Evolutionary conservation across 2,888 invertebrate species (phyloP).

Genomic region (Ennomos fuscantarius): DNA sequence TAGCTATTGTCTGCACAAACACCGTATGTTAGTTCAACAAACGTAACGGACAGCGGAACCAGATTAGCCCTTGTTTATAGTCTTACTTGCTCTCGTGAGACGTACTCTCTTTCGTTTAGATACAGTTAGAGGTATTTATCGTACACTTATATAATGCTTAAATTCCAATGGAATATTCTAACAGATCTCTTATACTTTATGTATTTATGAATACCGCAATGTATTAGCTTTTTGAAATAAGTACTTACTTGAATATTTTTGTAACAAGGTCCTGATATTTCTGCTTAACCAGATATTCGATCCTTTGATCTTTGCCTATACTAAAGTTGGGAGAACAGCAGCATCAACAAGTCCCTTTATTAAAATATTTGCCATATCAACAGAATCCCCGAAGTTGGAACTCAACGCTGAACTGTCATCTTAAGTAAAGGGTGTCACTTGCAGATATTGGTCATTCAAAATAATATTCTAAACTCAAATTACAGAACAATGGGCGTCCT

Average conservation of each 20-base stretch:
- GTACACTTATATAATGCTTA: background rate
- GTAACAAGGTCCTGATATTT: too few species aligned
- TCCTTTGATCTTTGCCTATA: conserved; percentile 1
- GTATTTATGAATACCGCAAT: background rate
- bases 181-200: background rate
- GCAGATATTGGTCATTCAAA: conserved; percentile 22
- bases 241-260: too few species aligned
- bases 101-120: conserved; percentile 24
- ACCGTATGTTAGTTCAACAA: conserved; percentile 70
- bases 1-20: conserved; percentile 79
- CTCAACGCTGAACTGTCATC: conserved; percentile 15
- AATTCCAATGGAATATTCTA: conserved; percentile 7
- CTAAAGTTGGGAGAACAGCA: conserved; percentile 14
- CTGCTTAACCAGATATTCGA: background rate
- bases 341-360: conserved; percentile 26
- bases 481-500: background rate
- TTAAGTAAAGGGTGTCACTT: conserved; percentile 15
- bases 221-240: background rate
- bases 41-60: conserved; percentile 74
- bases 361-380: conserved; percentile 26
- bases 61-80: conserved; percentile 78
- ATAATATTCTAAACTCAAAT: conserved; percentile 9
- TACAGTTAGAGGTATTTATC: conserved; percentile 25
- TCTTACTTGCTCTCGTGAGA: conserved; percentile 44
- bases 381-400: conserved; percentile 14